phyloP scores from a whole-genome alignment of 2,113 vertebrate species.

The Tonatia bakeri region DNA sequence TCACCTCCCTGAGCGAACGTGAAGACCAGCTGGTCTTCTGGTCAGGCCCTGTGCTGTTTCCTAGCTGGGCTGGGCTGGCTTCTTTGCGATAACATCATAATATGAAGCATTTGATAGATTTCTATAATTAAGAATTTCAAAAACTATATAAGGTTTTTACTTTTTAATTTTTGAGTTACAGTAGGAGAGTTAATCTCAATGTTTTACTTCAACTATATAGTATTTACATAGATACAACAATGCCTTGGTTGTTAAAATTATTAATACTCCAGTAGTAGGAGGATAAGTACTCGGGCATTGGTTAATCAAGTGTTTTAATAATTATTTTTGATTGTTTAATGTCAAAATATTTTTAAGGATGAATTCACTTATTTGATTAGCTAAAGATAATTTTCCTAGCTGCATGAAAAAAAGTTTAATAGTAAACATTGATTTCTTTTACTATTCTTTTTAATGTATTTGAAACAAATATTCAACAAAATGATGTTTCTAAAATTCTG shows the following conservation, averaged over 20 bases:
- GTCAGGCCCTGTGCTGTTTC: background rate
- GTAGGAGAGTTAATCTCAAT: background rate
- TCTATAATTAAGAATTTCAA: background rate
- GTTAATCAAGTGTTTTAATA: background rate
- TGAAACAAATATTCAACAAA: constrained; percentile 13
- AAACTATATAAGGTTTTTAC: background rate
- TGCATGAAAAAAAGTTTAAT: background rate
- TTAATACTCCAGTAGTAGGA: background rate
- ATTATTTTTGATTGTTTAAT: constrained; percentile 12
- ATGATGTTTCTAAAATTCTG: background rate
- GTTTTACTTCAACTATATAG: background rate
- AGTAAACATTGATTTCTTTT: background rate
- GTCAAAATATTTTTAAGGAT: background rate
- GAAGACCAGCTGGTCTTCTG: background rate
- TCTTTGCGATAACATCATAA: background rate
- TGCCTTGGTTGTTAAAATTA: constrained; percentile 21
- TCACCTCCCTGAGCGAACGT: background rate
- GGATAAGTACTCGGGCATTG: background rate
- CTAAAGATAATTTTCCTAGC: background rate
- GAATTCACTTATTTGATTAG: constrained; percentile 28
- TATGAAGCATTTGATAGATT: background rate
- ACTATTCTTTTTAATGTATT: constrained; percentile 17
- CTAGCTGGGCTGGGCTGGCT: background rate
- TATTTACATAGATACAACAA: background rate
- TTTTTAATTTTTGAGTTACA: constrained; percentile 10